A percentile compares a stretch with the other conserved stretches of the same genome.
Conservation (phyloP, 37 sponge, comb jelly and placozoan genomes). For the Eunapius fragilis region DNA sequence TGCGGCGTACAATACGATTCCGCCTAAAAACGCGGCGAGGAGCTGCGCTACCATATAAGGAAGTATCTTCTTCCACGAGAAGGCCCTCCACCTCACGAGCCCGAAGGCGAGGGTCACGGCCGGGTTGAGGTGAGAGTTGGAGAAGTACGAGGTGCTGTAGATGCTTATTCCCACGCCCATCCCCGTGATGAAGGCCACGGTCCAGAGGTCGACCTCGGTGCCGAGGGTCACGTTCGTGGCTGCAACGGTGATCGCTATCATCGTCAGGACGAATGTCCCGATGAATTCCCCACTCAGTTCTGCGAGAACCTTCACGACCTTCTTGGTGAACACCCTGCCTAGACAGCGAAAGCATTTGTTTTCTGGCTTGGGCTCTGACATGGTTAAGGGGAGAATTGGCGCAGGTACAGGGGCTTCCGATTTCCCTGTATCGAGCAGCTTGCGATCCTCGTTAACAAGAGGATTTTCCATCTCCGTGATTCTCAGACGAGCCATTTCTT, state of each 20-base stretch:
- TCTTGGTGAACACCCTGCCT: not conserved
- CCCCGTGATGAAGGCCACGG: constrained; percentile 43
- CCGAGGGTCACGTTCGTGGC: constrained; percentile 17
- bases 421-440: not conserved
- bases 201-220: constrained; percentile 48
- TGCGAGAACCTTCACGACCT: not conserved
- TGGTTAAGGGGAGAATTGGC: not conserved
- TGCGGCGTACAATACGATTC: constrained; percentile 7
- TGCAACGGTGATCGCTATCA: constrained; percentile 31
- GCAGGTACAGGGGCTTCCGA: not conserved
- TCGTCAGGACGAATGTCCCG: constrained; percentile 45
- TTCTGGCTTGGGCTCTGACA: not conserved
- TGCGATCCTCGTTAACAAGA: not conserved
- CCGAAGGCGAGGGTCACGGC: constrained; percentile 61
- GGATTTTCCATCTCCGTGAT: not conserved
- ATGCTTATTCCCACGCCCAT: constrained; percentile 57
- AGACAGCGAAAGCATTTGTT: not conserved
- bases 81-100: constrained; percentile 22
- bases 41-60: constrained; percentile 46
- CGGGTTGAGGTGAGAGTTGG: constrained; percentile 66
- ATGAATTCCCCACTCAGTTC: constrained; percentile 36
- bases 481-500: not conserved
- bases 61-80: constrained; percentile 40
- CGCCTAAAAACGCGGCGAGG: constrained; percentile 37
- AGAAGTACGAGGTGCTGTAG: constrained; percentile 49